Evolutionary conservation across 2,888 invertebrate genomes (phyloP).

Genomic region (Steinernema carpocapsae): DNA sequence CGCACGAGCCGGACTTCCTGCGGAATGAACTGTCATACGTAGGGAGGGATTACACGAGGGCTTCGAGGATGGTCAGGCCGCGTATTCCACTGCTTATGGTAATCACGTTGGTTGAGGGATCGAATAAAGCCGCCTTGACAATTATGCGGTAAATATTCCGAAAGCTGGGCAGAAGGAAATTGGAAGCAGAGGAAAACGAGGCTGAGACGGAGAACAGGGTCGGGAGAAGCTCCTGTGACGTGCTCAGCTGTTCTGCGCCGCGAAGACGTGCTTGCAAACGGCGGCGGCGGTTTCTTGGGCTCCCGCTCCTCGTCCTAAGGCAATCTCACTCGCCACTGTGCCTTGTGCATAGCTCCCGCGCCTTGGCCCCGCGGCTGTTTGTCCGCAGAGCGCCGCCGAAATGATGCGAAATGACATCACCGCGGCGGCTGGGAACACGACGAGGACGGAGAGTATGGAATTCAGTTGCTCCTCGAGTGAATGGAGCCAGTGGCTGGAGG

Average conservation of each 20-base stretch:
- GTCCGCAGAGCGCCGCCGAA: slow-evolving; percentile 1
- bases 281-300: slow-evolving; percentile 6
- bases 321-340: slow-evolving; percentile 11
- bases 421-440: neutral
- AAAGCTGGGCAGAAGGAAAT: neutral
- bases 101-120: neutral
- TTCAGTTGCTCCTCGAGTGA: neutral
- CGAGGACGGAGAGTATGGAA: too few species aligned
- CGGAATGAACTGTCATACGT: neutral
- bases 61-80: neutral
- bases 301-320: slow-evolving; percentile 7
- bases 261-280: slow-evolving; percentile 23
- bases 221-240: neutral
- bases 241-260: neutral
- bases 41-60: neutral
- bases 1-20: neutral
- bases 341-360: neutral
- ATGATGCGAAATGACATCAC: slow-evolving; percentile 12
- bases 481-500: neutral
- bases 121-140: neutral
- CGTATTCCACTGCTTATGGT: too few species aligned
- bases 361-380: slow-evolving; percentile 13
- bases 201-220: neutral
- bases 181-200: neutral
- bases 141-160: neutral